Percentiles rank a stretch among this genome's conserved stretches.
phyloP scores from a whole-genome alignment of 2,888 invertebrate species.

The Nemurella pictetii region DNA sequence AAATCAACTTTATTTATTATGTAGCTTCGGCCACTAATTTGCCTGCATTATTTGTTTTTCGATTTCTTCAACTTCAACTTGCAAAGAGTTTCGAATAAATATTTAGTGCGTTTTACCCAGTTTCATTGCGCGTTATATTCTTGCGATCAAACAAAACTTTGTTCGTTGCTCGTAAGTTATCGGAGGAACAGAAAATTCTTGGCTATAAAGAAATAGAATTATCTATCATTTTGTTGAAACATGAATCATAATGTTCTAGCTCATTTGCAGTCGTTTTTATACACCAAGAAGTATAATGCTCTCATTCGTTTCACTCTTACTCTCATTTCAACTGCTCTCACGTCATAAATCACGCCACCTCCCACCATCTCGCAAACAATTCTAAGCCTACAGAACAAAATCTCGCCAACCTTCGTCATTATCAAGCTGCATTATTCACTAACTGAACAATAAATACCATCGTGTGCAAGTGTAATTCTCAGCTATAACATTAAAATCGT shows the following conservation, averaged over 20 bases:
- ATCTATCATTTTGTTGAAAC: not conserved
- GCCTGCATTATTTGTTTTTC: not conserved
- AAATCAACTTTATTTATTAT: not conserved
- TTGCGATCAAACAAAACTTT: not conserved
- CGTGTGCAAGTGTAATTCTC: no score
- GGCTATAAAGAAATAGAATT: not conserved
- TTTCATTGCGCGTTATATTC: not conserved
- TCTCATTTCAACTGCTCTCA: no score
- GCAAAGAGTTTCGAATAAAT: not conserved
- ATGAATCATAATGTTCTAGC: not conserved
- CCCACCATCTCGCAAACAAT: not conserved
- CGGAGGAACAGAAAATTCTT: not conserved
- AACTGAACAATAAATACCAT: not conserved
- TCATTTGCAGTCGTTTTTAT: not conserved
- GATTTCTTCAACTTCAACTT: not conserved
- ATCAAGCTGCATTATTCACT: not conserved
- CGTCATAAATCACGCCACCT: no score
- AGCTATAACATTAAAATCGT: not conserved
- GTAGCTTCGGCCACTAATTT: no score
- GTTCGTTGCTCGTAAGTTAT: not conserved
- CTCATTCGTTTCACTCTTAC: no score
- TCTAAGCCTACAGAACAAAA: not conserved
- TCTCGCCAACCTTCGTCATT: not conserved
- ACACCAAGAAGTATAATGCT: not conserved
- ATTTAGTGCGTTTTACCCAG: not conserved